Evolutionary conservation across 35 echinoderm and acorn worm species (phyloP), one percentile per base, ranked within the genome.

Genomic region (Ophioderma brevispina): DNA sequence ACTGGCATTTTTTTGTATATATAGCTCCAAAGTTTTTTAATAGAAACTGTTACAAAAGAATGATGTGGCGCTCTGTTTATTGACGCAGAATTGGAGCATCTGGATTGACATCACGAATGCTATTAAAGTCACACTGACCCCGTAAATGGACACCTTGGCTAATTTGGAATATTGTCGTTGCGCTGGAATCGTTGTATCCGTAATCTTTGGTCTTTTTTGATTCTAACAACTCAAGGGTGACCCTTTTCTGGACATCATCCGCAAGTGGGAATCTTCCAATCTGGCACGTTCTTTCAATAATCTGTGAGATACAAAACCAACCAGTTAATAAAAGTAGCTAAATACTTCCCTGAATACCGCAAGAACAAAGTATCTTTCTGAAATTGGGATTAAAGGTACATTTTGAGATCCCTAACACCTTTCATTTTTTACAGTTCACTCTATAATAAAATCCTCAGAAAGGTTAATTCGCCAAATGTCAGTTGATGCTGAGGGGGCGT

Each of bases 221-320:
- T 39, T 0, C 41, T 82, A 38, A 40, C 39, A 18, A 38, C 19
- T 4, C 17, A n/a, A 38, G 80, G 19, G 18, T 36, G 42, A 39
- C 80, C 80, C 37, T 82, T 80, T 43, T 82, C 25, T 82, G 80
- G 80, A 41, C 80, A 42, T 39, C 80, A 23, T 18, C 42, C 5
- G n/a, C 37, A 38, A 2, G 41, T 82, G 25, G 80, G 80, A 6
- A 40, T 41, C 37, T 31, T 32, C 33, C 15, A 19, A 25, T 33
- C 77, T 0, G 15, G 19, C 0, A 0, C 32, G 0, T 0, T 79
- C 4, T 79, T 15, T 35, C 15, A 4, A 4, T 34, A 31, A 34
- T 79, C 35, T 33, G 77, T 79, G 15, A 79, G 77, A 32, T n/a
- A n/a, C n/a, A n/a, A 34, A 4, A 46, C n/a, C n/a, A n/a, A n/a